Conservation (phyloP, 2,888 invertebrate genomes). For the Phyto melanocephala region DNA sequence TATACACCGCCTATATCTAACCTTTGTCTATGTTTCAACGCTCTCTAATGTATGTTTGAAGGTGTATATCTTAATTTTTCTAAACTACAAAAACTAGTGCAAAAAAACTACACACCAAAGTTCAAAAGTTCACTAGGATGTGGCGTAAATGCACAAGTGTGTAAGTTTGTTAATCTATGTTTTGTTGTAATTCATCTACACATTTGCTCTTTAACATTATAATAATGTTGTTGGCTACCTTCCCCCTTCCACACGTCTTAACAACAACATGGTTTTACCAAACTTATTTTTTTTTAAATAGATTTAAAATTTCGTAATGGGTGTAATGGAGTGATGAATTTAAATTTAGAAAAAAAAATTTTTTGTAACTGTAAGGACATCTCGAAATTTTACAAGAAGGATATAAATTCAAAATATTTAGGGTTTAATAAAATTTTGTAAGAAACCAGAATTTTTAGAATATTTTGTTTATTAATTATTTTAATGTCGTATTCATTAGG, state of each 20-base stretch:
- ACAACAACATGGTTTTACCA: constrained; percentile 7
- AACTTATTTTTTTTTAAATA: background rate
- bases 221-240: background rate
- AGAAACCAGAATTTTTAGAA: no score
- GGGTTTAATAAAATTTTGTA: no score
- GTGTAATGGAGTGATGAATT: no score
- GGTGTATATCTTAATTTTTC: background rate
- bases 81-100: background rate
- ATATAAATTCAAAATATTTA: no score
- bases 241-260: background rate
- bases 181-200: background rate
- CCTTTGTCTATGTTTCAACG: background rate
- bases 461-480: no score
- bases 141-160: background rate
- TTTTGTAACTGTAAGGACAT: no score
- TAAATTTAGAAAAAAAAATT: no score
- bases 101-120: background rate
- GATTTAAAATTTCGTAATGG: no score
- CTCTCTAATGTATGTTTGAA: background rate
- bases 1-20: background rate
- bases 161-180: background rate
- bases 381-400: no score
- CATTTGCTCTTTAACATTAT: constrained; percentile 41
- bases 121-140: constrained; percentile 51
- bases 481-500: no score